Evolutionary conservation across 2,888 invertebrate species (phyloP), one percentile per base, ranked within the genome.

Genomic region (Poecilobothrus nobilitatus): DNA sequence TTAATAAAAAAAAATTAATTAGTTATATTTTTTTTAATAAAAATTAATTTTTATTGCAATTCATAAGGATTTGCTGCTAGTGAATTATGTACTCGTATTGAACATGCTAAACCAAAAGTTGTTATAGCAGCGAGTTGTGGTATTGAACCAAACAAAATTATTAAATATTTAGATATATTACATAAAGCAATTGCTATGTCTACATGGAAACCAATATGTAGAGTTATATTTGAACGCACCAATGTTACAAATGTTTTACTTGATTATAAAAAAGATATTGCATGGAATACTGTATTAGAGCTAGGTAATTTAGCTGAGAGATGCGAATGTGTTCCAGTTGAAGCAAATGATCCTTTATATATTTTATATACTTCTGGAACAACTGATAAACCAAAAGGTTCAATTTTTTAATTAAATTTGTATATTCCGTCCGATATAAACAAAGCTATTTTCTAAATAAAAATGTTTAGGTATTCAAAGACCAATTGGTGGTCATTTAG

Each of bases 291-390:
- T 22, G 89, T 90, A 0, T 33, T 65, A n/a, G 4, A 33, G 9
- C 73, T 93, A 68, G 74, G 93, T 68, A 82, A 81, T 69, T 82
- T 85, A 70, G 85, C 88, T 0, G 85, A 86, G 5, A 89, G 90
- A 0, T 89, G 89, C 67, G 88, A 91, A 1, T 95, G 95, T 78
- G 91, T 94, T 0, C 86, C 95, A 0, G 89, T 95, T 0, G 91
- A 92, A 75, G 91, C 96, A 1, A 94, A 92, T 75, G 92, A 95
- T 75, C 94, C 96, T 0, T 81, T 96, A 12, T 97, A 97, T 76
- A 90, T 97, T 71, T 84, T 97, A 6, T 96, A 97, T 78, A 97
- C 97, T 0, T 96, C 96, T 3, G 94, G 94, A 72, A 90, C 90
- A n/a, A 90, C 90, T 69, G 89, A 89, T 85, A 83, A 78, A 41